Evolutionary conservation across 2,888 invertebrate genomes (phyloP), one percentile per base, ranked within the genome.

Genomic region (Apamea epomidion): DNA sequence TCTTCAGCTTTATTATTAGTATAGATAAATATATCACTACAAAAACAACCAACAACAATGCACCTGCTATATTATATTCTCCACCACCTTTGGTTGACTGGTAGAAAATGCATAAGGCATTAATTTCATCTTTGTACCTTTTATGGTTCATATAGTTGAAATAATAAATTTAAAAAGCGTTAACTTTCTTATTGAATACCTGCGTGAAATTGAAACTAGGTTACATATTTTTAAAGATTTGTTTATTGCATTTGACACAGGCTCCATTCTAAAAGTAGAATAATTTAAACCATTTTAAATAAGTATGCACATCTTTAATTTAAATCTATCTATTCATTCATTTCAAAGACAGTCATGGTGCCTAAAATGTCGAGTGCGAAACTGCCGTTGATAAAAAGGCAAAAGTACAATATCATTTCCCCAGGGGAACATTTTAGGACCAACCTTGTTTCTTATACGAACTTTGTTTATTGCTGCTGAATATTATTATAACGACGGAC

Each of bases 361-460:
- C 10, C 2, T 42, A n/a, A 68, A 68, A 42, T 18, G 10, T 10
- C 10, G n/a, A 68, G n/a, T 42, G 42, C 10, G 2, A 68, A 42
- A 18, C 10, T 42, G n/a, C n/a, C 12, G 12, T n/a, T n/a, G n/a
- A n/a, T n/a, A n/a, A n/a, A 29, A 68, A 45, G 8, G 2, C 10
- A 37, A 65, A 5, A n/a, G 2, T 42, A n/a, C 6, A n/a, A 18
- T n/a, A 68, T 12, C 18, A 29, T 16, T 74, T 29, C 67, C 25
- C 3, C 54, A 78, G 25, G 74, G 67, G 0, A 48, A 3, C 7
- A 58, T 70, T 58, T 42, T 83, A 37, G 67, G 54, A 25, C 65
- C 62, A 67, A 37, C 18, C 32, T 70, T 77, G 73, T 88, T 91
- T 69, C 0, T 21, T 45, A 60, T 32, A 64, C 6, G 12, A 12